Conservation (phyloP, 2,888 invertebrate genomes). For the Euzophera pinguis region DNA sequence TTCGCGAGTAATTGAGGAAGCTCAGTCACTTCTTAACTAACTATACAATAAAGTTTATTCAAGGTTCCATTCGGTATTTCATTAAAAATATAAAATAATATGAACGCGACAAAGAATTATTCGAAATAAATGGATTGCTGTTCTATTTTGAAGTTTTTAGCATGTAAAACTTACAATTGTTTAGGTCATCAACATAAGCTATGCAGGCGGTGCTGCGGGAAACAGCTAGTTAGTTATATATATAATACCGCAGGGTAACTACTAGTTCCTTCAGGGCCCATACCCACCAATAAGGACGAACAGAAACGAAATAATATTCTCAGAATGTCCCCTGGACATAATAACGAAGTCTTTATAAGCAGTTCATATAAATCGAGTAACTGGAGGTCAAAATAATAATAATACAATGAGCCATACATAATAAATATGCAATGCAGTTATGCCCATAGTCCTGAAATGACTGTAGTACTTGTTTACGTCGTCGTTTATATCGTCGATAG, state of each 20-base stretch:
- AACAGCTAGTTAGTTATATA: too few species aligned
- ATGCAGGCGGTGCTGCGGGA: too few species aligned
- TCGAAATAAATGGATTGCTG: too few species aligned
- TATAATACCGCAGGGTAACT: too few species aligned
- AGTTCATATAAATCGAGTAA: background rate
- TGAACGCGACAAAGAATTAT: too few species aligned
- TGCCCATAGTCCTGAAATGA: background rate
- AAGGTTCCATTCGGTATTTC: background rate
- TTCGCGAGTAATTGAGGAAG: background rate
- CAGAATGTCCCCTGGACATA: background rate
- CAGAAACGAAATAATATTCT: background rate
- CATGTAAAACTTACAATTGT: too few species aligned
- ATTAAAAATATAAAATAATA: too few species aligned
- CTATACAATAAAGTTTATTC: background rate
- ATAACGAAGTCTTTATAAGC: background rate
- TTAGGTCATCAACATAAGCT: too few species aligned
- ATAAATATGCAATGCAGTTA: background rate
- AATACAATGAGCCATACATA: constrained; percentile 2
- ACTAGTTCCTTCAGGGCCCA: too few species aligned
- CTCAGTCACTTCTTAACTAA: background rate
- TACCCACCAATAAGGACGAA: background rate
- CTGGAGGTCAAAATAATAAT: constrained; percentile 1
- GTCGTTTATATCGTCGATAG: background rate
- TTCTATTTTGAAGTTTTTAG: too few species aligned
- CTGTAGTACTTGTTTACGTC: background rate